Conservation (phyloP, 2,797 vertebrate species). For the Catamblyrhynchus diadema region DNA sequence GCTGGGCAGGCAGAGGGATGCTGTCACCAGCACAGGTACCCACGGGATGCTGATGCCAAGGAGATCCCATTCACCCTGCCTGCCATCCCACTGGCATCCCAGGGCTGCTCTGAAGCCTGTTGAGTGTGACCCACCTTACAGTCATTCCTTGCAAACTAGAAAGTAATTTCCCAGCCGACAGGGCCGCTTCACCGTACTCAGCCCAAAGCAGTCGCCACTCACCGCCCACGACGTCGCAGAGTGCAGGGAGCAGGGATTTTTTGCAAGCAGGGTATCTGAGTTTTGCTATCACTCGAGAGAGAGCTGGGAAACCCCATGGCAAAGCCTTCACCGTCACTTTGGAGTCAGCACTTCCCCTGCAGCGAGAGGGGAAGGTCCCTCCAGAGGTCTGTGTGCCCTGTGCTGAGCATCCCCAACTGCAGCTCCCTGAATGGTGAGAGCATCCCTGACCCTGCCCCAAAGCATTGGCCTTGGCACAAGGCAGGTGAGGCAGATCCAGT, state of each 20-base stretch:
- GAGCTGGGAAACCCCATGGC: conserved; percentile 45
- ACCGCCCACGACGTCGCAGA: background rate
- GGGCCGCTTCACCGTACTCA: background rate
- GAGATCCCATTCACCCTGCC: background rate
- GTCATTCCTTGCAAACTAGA: conserved; percentile 19
- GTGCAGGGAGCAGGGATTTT: conserved; percentile 54
- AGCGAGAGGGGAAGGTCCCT: conserved; percentile 10
- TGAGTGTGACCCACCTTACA: background rate
- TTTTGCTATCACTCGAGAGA: conserved; percentile 54
- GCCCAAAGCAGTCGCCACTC: background rate
- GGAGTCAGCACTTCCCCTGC: conserved; percentile 53
- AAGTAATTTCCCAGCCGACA: conserved; percentile 46
- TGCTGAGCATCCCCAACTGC: background rate
- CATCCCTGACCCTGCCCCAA: background rate
- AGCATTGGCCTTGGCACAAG: background rate
- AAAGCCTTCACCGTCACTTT: background rate
- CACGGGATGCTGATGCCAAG: rapidly evolving
- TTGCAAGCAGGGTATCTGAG: background rate
- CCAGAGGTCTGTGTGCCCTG: background rate
- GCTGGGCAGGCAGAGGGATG: rapidly evolving
- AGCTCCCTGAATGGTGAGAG: rapidly evolving
- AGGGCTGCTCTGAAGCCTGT: background rate
- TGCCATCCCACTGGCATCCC: background rate
- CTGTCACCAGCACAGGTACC: rapidly evolving
- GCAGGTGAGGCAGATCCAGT: rapidly evolving